A percentile compares a stretch with the other conserved stretches of the same genome.
These are phyloP conservation scores for Pyrrhopygopsis socrates DNA, from an alignment of 2,888 invertebrate species.

Conservation along the genomic window DNA sequence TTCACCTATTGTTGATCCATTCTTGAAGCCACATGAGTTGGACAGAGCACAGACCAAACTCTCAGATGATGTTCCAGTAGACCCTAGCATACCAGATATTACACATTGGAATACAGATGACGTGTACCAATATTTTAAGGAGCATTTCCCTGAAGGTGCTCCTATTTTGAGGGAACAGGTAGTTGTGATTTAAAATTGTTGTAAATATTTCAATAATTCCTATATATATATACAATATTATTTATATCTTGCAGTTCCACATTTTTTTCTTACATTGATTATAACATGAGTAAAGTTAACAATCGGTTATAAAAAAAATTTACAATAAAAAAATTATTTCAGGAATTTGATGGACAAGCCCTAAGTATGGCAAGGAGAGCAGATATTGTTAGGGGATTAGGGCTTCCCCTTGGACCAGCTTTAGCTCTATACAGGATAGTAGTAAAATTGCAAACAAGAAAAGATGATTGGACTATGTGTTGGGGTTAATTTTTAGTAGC, in stretches of 20 bases:
- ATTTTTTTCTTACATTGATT: too few relatives aligned
- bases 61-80: slow-evolving; percentile 93
- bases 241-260: too few relatives aligned
- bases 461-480: slow-evolving; percentile 97
- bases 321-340: too few relatives aligned
- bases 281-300: too few relatives aligned
- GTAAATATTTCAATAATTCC: too few relatives aligned
- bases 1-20: slow-evolving; percentile 90
- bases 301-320: too few relatives aligned
- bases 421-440: slow-evolving; percentile 98
- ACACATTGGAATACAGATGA: slow-evolving; percentile 98
- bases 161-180: slow-evolving; percentile 98
- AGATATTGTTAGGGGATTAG: slow-evolving; percentile 98
- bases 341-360: slow-evolving; percentile 99
- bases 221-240: too few relatives aligned
- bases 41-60: slow-evolving; percentile 92
- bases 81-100: slow-evolving; percentile 97
- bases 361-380: slow-evolving; percentile 98
- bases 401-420: slow-evolving; percentile 98
- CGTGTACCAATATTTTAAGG: slow-evolving; percentile 98
- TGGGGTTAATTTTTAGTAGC: slow-evolving; percentile 94
- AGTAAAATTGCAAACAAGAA: slow-evolving; percentile 98
- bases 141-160: slow-evolving; percentile 98
- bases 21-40: slow-evolving; percentile 93
- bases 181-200: slow-evolving; percentile 61